Percentiles rank a stretch among this genome's conserved stretches.
phyloP scores from a whole-genome alignment of 2,113 vertebrate species.

The Silurus asotus region DNA sequence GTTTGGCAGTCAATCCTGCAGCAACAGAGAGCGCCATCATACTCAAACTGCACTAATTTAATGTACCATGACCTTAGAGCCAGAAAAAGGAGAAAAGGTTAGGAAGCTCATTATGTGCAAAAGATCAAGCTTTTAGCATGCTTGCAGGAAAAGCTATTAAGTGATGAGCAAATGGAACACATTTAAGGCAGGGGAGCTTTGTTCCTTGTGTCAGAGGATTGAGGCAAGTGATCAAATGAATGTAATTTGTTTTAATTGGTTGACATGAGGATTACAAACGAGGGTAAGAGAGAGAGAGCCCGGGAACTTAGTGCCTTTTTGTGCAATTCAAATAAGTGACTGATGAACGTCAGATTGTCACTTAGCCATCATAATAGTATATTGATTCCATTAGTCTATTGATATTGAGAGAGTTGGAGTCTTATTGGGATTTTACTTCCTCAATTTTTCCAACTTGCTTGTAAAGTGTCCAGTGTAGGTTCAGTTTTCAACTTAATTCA shows the following conservation, averaged over 20 bases:
- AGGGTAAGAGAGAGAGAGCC: slow-evolving; percentile 2
- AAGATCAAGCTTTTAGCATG: slow-evolving; percentile 52
- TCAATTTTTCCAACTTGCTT: slow-evolving; percentile 8
- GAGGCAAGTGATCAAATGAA: slow-evolving; percentile 42
- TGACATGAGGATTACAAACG: slow-evolving; percentile 13
- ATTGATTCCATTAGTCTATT: slow-evolving; percentile 46
- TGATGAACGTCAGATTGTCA: slow-evolving; percentile 37
- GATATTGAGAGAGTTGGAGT: slow-evolving; percentile 15
- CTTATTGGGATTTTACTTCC: slow-evolving; percentile 17
- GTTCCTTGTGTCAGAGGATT: slow-evolving; percentile 44
- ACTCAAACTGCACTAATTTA: slow-evolving; percentile 48
- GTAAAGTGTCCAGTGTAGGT: background rate
- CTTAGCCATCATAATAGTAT: slow-evolving; percentile 46
- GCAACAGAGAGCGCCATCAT: slow-evolving; percentile 20
- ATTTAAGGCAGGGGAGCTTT: slow-evolving; percentile 47
- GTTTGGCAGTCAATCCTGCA: background rate
- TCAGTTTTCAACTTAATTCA: no score
- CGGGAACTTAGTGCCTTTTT: slow-evolving; percentile 18
- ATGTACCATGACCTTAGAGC: slow-evolving; percentile 45
- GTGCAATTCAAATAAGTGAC: slow-evolving; percentile 38
- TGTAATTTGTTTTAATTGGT: slow-evolving; percentile 46
- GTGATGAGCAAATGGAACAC: slow-evolving; percentile 54
- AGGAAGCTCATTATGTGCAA: slow-evolving; percentile 54
- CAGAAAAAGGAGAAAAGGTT: slow-evolving; percentile 53
- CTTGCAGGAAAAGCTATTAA: slow-evolving; percentile 48